Conservation (phyloP, 2,113 vertebrate species). For the Petrocephalus microphthalmus region DNA sequence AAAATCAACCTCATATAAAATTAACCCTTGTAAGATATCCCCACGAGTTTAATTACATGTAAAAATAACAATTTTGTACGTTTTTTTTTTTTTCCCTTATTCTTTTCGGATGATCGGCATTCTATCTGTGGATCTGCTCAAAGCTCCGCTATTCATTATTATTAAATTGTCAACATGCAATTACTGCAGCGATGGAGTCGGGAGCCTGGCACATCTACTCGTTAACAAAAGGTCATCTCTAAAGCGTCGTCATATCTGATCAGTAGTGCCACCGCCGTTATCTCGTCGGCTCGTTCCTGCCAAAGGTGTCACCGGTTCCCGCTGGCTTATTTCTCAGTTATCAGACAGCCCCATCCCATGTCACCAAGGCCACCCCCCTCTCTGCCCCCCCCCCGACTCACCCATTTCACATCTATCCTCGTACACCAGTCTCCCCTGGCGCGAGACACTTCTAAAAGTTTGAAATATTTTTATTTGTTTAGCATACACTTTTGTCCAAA, state of each 20-base stretch:
- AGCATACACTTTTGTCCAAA: background rate
- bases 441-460: background rate
- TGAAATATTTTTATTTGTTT: background rate
- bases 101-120: background rate
- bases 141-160: background rate
- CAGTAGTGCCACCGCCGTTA: background rate
- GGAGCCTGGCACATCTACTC: background rate
- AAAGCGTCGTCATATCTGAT: background rate
- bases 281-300: background rate
- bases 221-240: background rate
- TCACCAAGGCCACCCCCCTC: background rate
- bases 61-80: background rate
- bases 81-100: background rate
- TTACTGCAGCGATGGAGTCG: background rate
- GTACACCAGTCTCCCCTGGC: background rate
- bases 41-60: background rate
- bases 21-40: constrained; percentile 6
- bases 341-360: background rate
- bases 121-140: background rate
- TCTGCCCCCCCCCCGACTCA: background rate
- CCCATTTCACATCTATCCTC: background rate
- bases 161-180: constrained; percentile 14
- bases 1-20: constrained; percentile 5
- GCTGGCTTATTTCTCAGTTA: background rate
- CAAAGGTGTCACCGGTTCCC: background rate